Percentiles rank a stretch among this genome's conserved stretches.
phyloP scores from a whole-genome alignment of 2,888 invertebrate genomes.

The Athalia rosae region DNA sequence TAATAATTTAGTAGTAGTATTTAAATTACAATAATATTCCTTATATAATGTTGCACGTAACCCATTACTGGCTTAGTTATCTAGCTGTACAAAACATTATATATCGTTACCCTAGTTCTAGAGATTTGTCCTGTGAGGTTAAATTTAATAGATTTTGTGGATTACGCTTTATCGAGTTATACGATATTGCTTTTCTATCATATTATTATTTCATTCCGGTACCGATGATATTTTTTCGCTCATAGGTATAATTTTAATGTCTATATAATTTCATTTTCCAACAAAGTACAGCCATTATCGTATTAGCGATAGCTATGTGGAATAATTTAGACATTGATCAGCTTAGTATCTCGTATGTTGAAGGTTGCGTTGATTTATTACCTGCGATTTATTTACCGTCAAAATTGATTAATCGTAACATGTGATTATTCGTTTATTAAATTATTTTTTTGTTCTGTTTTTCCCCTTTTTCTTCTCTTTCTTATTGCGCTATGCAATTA shows the following conservation, averaged over 20 bases:
- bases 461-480: not conserved
- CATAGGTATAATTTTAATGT: not conserved
- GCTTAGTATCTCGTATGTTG: not conserved
- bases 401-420: too few relatives aligned
- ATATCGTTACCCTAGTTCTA: constrained; percentile 68
- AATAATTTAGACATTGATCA: too few relatives aligned
- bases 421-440: too few relatives aligned
- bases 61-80: constrained; percentile 72
- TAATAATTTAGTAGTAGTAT: constrained; percentile 63
- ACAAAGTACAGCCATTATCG: too few relatives aligned
- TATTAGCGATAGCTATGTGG: too few relatives aligned
- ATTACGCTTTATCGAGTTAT: not conserved
- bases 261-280: not conserved
- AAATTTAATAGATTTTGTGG: constrained; percentile 61
- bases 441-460: not conserved
- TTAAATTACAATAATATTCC: constrained; percentile 70
- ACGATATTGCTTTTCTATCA: not conserved
- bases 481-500: constrained; percentile 55
- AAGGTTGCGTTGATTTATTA: not conserved
- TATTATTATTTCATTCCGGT: not conserved
- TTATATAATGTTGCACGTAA: constrained; percentile 72
- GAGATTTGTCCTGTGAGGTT: constrained; percentile 70
- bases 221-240: not conserved
- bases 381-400: too few relatives aligned
- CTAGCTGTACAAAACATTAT: constrained; percentile 73